Percentiles rank a stretch among this genome's conserved stretches.
These are phyloP conservation scores for Hucho hucho DNA, from an alignment of 2,113 vertebrate genomes.

Conservation along the genomic window DNA sequence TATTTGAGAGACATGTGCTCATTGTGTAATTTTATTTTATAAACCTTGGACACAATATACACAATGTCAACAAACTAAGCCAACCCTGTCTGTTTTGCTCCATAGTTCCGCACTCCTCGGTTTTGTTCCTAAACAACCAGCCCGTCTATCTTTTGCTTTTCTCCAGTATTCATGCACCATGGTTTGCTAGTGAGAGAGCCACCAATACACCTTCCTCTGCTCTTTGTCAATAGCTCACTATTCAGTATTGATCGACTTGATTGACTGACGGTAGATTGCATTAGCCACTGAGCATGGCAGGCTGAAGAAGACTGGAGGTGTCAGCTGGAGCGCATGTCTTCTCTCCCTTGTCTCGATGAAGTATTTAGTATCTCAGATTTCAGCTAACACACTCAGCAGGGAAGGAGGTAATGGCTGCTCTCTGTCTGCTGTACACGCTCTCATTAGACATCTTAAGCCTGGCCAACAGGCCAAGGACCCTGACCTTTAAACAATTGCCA, in stretches of 20 bases:
- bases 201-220: not conserved
- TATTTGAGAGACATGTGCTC: no score
- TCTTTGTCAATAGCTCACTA: conserved; percentile 21
- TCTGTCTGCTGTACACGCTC: conserved; percentile 41
- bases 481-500: not conserved
- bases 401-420: conserved; percentile 44
- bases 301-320: conserved; percentile 73
- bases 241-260: not conserved
- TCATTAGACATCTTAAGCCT: conserved; percentile 2
- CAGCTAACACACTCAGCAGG: conserved; percentile 54
- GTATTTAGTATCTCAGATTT: conserved; percentile 25
- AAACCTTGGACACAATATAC: no score
- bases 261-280: conserved; percentile 26
- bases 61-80: no score
- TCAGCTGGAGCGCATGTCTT: conserved; percentile 15
- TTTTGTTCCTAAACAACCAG: no score
- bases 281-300: conserved; percentile 72
- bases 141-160: no score
- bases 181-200: not conserved
- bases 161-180: no score
- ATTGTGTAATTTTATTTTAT: no score
- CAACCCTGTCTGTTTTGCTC: no score
- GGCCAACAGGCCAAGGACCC: not conserved
- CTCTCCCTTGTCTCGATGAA: conserved; percentile 25
- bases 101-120: no score